Percentiles rank a stretch among this genome's conserved stretches.
phyloP scores from a whole-genome alignment of 2,113 vertebrate species.

The Crotophaga sulcirostris region DNA sequence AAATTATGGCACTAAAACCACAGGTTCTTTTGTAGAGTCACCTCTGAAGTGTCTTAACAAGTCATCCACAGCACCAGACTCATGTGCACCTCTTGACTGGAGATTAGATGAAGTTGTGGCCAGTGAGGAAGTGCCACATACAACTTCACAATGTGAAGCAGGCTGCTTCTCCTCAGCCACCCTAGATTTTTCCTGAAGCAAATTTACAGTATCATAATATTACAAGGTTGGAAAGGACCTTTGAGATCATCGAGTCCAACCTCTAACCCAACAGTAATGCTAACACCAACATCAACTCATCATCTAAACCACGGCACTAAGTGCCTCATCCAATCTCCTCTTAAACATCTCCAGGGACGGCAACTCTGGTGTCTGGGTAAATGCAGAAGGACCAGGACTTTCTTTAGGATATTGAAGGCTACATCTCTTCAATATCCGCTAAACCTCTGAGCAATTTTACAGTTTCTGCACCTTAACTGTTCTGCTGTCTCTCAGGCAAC shows the following conservation, averaged over 20 bases:
- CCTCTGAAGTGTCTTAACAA: background rate
- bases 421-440: background rate
- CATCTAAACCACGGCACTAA: no score
- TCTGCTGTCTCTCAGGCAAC: background rate
- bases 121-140: background rate
- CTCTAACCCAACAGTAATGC: no score
- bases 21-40: background rate
- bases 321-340: no score
- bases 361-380: background rate
- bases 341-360: no score
- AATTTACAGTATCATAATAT: no score
- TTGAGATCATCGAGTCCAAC: no score
- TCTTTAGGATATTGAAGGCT: background rate
- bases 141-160: rapidly evolving
- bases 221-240: no score
- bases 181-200: background rate
- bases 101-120: background rate
- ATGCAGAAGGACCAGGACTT: background rate
- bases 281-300: no score
- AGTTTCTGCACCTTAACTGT: background rate
- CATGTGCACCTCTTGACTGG: background rate
- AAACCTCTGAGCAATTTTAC: background rate
- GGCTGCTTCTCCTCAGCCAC: background rate
- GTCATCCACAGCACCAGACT: background rate
- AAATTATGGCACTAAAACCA: background rate